These are phyloP conservation scores for Limenitis camilla DNA, from an alignment of 2,888 invertebrate genomes.

Conservation along the genomic window DNA sequence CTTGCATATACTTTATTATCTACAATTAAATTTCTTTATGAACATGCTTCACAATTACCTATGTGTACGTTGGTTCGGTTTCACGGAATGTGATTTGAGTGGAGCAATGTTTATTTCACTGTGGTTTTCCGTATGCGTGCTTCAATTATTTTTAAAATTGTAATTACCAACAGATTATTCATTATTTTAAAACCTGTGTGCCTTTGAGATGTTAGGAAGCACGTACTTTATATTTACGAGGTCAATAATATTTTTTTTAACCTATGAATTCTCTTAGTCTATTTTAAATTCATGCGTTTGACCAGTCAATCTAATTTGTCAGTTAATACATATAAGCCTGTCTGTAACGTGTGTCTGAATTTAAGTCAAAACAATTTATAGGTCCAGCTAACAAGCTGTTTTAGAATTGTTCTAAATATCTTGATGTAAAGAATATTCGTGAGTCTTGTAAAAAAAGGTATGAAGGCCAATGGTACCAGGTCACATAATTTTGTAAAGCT, in stretches of 20 bases:
- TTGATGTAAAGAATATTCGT: not conserved
- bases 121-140: conserved; percentile 36
- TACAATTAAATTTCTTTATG: conserved; percentile 26
- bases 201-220: no score
- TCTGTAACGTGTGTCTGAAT: not conserved
- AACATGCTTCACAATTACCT: conserved; percentile 21
- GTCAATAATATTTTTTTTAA: no score
- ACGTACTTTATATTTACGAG: no score
- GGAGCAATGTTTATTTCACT: conserved; percentile 33
- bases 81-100: conserved; percentile 32
- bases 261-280: no score
- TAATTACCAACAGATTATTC: no score
- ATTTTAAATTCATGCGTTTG: no score
- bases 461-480: conserved; percentile 19
- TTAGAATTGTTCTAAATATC: conserved; percentile 3
- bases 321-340: not conserved
- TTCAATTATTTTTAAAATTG: no score
- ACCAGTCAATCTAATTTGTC: not conserved
- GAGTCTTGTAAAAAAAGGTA: conserved; percentile 10
- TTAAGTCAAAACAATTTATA: not conserved
- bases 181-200: no score
- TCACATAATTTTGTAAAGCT: conserved; percentile 21
- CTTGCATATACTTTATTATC: conserved; percentile 27
- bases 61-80: conserved; percentile 35
- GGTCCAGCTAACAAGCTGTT: not conserved